Percentiles rank a stretch among this genome's conserved stretches.
Evolutionary conservation across 2,113 vertebrate genomes (phyloP).

Genomic region (Tetrao urogallus): DNA sequence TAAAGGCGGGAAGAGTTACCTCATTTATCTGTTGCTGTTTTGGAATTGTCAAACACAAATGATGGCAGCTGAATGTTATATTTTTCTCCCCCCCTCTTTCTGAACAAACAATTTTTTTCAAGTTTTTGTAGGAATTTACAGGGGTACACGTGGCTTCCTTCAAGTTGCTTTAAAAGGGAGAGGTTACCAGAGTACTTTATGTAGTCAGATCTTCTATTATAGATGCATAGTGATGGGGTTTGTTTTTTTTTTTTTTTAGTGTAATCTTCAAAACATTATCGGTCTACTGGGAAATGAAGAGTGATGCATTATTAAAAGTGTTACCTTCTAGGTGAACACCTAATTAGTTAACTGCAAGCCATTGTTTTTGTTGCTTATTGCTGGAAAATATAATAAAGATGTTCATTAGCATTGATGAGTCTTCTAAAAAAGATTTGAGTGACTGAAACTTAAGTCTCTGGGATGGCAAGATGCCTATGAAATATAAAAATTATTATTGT

Average conservation of each 20-base stretch:
- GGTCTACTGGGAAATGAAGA: background rate
- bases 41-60: constrained; percentile 24
- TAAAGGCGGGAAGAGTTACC: background rate
- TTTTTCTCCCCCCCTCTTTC: background rate
- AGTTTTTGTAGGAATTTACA: background rate
- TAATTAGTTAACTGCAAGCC: background rate
- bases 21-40: background rate
- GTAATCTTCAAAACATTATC: background rate
- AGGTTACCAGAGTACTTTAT: background rate
- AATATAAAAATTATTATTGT: background rate
- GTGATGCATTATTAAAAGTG: background rate
- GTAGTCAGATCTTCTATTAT: background rate
- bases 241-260: background rate
- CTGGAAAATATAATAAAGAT: constrained; percentile 17
- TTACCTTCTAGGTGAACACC: background rate
- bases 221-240: background rate
- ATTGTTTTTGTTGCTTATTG: background rate
- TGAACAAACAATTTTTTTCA: background rate
- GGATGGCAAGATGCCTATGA: background rate
- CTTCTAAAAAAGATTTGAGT: background rate
- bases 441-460: background rate
- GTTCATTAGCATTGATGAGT: background rate
- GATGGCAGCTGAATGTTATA: background rate
- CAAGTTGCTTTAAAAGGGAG: background rate
- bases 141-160: background rate